Evolutionary conservation across 2,113 vertebrate species (phyloP).

Genomic region (Osmerus mordax): DNA sequence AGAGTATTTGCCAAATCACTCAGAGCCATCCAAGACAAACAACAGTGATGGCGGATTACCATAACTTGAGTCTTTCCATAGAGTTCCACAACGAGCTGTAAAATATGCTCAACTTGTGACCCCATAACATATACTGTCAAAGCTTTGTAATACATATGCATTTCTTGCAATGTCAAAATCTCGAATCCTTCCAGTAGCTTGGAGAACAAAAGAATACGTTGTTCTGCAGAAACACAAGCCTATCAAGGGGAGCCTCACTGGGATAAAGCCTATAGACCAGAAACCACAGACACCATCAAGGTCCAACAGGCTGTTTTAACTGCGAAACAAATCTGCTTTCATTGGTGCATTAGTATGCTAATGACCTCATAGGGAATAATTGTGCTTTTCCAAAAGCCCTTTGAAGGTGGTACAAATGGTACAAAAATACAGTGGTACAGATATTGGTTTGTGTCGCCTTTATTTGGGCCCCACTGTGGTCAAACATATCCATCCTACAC

Average conservation of each 20-base stretch:
- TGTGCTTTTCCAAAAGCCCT: neutral
- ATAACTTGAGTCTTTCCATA: neutral
- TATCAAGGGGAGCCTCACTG: neutral
- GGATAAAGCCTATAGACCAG: neutral
- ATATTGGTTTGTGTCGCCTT: slow-evolving; percentile 9
- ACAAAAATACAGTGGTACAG: neutral
- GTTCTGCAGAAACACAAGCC: neutral
- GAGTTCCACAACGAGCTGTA: neutral
- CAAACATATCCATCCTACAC: slow-evolving; percentile 13
- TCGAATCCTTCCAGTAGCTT: neutral
- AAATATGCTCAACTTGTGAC: neutral
- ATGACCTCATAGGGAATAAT: neutral
- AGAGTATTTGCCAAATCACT: neutral
- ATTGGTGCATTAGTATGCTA: neutral
- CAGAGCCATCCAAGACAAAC: neutral
- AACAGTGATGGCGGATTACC: neutral
- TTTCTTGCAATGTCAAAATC: slow-evolving; percentile 1
- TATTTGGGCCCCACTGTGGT: slow-evolving; percentile 29
- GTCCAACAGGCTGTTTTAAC: neutral
- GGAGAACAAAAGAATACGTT: neutral
- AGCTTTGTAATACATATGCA: slow-evolving; percentile 1
- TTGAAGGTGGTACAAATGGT: neutral
- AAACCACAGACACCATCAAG: slow-evolving; percentile 3
- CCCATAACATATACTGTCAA: neutral
- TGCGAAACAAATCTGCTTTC: neutral